These are phyloP conservation scores for Drosophila sordidula DNA, from an alignment of 2,888 invertebrate species.

Conservation along the genomic window DNA sequence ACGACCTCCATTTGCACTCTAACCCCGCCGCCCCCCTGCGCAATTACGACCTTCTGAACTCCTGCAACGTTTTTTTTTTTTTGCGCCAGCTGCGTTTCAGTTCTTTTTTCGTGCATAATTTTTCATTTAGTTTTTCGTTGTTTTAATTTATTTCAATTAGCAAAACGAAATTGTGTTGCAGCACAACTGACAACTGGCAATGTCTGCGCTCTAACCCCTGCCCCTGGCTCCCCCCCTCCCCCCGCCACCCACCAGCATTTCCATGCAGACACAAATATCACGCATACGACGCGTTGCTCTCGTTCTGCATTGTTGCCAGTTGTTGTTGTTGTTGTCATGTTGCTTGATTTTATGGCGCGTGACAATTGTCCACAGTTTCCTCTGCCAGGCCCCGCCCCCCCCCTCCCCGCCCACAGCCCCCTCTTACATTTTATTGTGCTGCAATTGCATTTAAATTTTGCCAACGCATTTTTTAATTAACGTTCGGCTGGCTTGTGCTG, in stretches of 20 bases:
- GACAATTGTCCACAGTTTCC: conserved; percentile 71
- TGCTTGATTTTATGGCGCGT: conserved; percentile 79
- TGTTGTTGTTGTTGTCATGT: conserved; percentile 33
- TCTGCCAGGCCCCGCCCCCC: not conserved
- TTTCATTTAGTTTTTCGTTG: conserved; percentile 53
- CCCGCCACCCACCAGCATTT: conserved; percentile 1
- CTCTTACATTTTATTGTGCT: conserved; percentile 64
- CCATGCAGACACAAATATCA: conserved; percentile 41
- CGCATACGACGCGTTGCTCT: conserved; percentile 64
- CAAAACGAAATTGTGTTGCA: conserved; percentile 66
- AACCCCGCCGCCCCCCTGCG: not conserved
- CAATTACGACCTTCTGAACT: not conserved
- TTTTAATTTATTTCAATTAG: conserved; percentile 80
- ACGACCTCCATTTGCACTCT: not conserved
- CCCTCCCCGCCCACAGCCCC: not conserved
- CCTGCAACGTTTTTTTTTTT: conserved; percentile 10
- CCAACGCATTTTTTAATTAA: conserved; percentile 80
- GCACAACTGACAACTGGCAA: conserved; percentile 60
- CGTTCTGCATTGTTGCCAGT: conserved; percentile 21
- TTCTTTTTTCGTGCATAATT: conserved; percentile 51
- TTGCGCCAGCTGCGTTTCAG: conserved; percentile 16
- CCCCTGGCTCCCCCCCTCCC: not conserved
- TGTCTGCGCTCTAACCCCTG: not conserved
- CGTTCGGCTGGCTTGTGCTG: conserved; percentile 51
- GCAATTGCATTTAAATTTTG: conserved; percentile 80